phyloP scores from a whole-genome alignment of 1,140 invertebrate species.

The Lasioglossum albipes region DNA sequence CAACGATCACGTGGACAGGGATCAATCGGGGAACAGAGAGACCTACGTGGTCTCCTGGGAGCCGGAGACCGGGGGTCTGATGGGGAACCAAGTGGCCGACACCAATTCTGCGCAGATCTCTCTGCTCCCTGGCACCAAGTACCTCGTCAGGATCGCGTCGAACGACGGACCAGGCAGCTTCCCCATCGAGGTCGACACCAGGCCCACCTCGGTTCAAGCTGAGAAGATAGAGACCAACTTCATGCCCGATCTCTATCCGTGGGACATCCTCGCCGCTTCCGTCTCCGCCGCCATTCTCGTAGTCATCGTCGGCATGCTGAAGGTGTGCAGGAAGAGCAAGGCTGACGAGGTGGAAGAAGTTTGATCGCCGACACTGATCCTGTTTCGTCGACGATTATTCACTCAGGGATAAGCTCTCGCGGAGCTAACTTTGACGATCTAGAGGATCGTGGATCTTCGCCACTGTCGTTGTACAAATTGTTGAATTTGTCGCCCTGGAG shows the following conservation, averaged over 20 bases:
- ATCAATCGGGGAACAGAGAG: slow-evolving; percentile 50
- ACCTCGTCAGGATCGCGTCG: slow-evolving; percentile 74
- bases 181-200: slow-evolving; percentile 76
- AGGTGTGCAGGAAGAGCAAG: slow-evolving; percentile 57
- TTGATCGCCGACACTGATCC: background rate
- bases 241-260: slow-evolving; percentile 55
- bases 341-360: slow-evolving; percentile 46
- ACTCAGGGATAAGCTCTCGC: slow-evolving; percentile 20
- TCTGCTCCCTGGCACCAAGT: slow-evolving; percentile 73
- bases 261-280: slow-evolving; percentile 63
- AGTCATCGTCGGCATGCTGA: slow-evolving; percentile 40
- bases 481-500: background rate
- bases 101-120: slow-evolving; percentile 75
- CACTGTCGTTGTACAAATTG: background rate
- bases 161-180: slow-evolving; percentile 77
- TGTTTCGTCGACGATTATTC: background rate
- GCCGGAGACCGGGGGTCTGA: slow-evolving; percentile 74
- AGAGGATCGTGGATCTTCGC: background rate
- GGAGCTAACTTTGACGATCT: background rate
- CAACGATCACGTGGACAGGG: slow-evolving; percentile 45
- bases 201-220: slow-evolving; percentile 63
- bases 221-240: slow-evolving; percentile 64
- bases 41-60: slow-evolving; percentile 77
- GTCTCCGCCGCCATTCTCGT: slow-evolving; percentile 58
- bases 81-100: slow-evolving; percentile 77